Percentiles rank a stretch among this genome's conserved stretches.
Conservation (phyloP, 2,113 vertebrate genomes). For the Aegotheles bennettii region DNA sequence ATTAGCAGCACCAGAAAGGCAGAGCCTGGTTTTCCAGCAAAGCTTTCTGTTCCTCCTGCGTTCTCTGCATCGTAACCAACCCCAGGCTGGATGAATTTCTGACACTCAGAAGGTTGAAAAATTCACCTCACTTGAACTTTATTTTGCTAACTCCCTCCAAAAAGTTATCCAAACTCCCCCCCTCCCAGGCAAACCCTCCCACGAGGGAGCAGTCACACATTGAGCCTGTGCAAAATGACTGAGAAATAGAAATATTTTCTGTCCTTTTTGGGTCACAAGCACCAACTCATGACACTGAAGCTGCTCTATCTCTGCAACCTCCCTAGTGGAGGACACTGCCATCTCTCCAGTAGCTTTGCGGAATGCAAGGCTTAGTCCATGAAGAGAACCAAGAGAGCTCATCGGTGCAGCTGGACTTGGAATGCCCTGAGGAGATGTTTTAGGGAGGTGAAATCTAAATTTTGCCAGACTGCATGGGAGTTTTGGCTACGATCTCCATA, state of each 20-base stretch:
- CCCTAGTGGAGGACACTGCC: not conserved
- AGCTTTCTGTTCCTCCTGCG: not conserved
- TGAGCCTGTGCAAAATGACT: fast-evolving
- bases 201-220: fast-evolving
- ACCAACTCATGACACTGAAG: not conserved
- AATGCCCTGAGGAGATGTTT: not conserved
- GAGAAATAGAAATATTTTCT: not conserved
- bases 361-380: not conserved
- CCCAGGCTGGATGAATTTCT: not conserved
- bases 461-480: not conserved
- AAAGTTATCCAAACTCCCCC: fast-evolving
- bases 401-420: not conserved
- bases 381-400: not conserved
- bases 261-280: not conserved
- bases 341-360: not conserved
- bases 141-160: not conserved
- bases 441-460: not conserved
- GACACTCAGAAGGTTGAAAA: not conserved
- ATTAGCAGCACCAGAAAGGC: not conserved
- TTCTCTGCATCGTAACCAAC: fast-evolving
- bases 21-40: not conserved
- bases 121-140: not conserved
- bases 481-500: not conserved
- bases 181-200: not conserved
- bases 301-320: not conserved